Evolutionary conservation across 1,140 invertebrate genomes (phyloP), one percentile per base, ranked within the genome.

Genomic region (Sogatella furcifera): DNA sequence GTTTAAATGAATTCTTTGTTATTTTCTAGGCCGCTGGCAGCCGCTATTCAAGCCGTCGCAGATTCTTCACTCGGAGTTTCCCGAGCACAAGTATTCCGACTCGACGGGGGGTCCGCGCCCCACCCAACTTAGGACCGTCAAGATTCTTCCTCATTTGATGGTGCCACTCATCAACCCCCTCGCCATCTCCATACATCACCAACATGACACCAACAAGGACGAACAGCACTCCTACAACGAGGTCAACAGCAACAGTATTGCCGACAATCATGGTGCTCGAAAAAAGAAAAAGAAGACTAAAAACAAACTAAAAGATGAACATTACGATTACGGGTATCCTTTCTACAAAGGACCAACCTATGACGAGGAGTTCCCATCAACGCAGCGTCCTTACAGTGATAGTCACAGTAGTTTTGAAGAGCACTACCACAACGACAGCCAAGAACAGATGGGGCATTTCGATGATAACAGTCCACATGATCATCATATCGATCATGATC

Each of bases 31-130:
- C 14, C 46, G 15, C 15, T 49, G 46, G 46, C 46, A 49, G 14
- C 46, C 46, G 46, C 21, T 49, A 49, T 49, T 49, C 21, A 49
- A 49, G 46, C 46, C 46, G 46, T 49, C 46, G 21, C 46, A 49
- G 21, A 49, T 49, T 8, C 46, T 49, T 19, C 46, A 49, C 21
- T 49, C 46, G 21, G 46, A 49, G 46, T 49, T 49, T 17, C 46
- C 46, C 15, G 46, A 49, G 21, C 46, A 49, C 21, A 49, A 49
- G 21, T 22, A 49, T 11, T 49, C 46, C 2, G 21, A 22, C 21
- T 49, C 46, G 10, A 49, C 46, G 15, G 46, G 46, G 1, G 46
- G 46, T 11, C 46, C 46, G 15, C 15, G 21, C 15, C 21, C 46
- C 15, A 49, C 46, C 15, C 15, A 49, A 5, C 21, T 49, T 1